A percentile compares a stretch with the other conserved stretches of the same genome.
These are phyloP conservation scores for Sebastes minor DNA, from an alignment of 2,797 vertebrate species.

Conservation along the genomic window DNA sequence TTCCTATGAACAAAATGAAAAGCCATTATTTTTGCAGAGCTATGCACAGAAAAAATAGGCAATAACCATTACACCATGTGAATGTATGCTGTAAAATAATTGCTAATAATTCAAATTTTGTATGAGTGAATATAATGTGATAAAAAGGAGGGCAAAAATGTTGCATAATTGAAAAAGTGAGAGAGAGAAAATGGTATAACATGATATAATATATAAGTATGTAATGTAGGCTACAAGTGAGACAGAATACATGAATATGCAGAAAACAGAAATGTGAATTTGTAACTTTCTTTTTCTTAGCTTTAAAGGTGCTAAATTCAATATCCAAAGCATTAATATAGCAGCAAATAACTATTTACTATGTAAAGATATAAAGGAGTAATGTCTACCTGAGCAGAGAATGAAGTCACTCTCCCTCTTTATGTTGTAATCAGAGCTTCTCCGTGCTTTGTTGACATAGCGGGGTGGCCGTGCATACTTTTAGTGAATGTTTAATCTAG, in stretches of 20 bases:
- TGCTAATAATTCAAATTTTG: not conserved
- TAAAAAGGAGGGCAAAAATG: not conserved
- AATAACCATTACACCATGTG: not conserved
- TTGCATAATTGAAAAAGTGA: not conserved
- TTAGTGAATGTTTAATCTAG: too few relatives aligned
- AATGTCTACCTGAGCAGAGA: too few relatives aligned
- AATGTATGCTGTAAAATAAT: not conserved
- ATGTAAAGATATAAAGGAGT: too few relatives aligned
- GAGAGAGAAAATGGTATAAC: not conserved
- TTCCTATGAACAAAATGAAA: slow-evolving; percentile 17
- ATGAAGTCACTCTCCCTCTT: too few relatives aligned
- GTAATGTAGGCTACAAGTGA: not conserved
- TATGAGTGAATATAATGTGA: not conserved
- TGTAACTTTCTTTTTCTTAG: not conserved
- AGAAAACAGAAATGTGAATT: not conserved
- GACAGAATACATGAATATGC: not conserved
- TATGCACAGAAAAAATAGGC: not conserved
- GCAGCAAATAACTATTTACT: too few relatives aligned
- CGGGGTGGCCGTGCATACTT: too few relatives aligned
- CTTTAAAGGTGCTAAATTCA: too few relatives aligned
- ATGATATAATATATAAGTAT: not conserved
- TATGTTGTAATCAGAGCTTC: too few relatives aligned
- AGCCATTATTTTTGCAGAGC: slow-evolving; percentile 28
- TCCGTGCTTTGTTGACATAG: too few relatives aligned
- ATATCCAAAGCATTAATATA: too few relatives aligned